Evolutionary conservation across 2,888 invertebrate species (phyloP), one percentile per base, ranked within the genome.

Genomic region (Galerucella pusilla): DNA sequence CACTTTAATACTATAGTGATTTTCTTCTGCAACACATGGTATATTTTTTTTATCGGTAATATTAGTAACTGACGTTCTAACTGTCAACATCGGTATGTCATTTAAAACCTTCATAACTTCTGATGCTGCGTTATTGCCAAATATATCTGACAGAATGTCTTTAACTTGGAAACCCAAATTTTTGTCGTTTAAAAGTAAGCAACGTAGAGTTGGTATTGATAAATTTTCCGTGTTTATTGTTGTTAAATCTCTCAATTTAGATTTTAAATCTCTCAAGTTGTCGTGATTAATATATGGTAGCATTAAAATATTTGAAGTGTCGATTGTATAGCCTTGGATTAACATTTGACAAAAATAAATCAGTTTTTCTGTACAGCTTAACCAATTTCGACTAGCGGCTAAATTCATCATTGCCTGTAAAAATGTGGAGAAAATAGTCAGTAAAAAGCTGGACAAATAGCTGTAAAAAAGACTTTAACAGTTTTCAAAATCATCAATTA

Each of bases 361-460:
- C 73, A 95, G 90, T 73, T 91, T 91, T 14, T 99, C 86, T 0
- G 96, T 93, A 2, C 94, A 93, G 6, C 92, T 90, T 9, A 99
- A 89, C 96, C 97, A 98, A 66, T 97, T 97, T 81, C 93, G 91
- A 86, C 97, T 96, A 0, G 97, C 96, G 61, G 94, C 92, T 12
- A 96, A 93, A 88, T 99, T 99, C 83, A 99, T 94, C 96, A 99
- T 97, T 25, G 98, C 98, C 95, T 98, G 88, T 16, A 88, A 87
- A 35, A 65, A 64, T 57, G 57, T 57, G 12, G 35, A 35, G 6
- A 35, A n/a, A n/a, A n/a, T n/a, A n/a, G n/a, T n/a, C n/a, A n/a
- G n/a, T n/a, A n/a, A n/a, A n/a, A n/a, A n/a, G n/a, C n/a, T n/a
- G n/a, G n/a, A n/a, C 28, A 28, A 28, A 28, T 28, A 28, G 0